Evolutionary conservation across 1,140 invertebrate species (phyloP).

Genomic region (Eurosta solidaginis): DNA sequence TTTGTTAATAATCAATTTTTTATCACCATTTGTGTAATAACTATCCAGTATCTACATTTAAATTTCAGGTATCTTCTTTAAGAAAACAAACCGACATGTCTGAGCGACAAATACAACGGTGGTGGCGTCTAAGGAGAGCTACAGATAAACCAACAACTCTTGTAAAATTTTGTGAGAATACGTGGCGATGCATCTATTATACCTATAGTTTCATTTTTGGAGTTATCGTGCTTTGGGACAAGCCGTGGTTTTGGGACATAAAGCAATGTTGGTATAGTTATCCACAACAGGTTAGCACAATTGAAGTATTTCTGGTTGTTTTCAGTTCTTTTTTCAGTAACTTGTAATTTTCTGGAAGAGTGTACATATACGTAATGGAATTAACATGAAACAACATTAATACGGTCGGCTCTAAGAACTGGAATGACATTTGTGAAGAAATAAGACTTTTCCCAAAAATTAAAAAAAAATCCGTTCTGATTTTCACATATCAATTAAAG

Average conservation of each 20-base stretch:
- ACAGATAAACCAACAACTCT: slow-evolving; percentile 87
- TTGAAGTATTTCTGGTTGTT: no score
- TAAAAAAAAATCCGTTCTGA: no score
- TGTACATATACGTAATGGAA: no score
- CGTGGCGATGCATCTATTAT: slow-evolving; percentile 91
- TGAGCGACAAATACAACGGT: slow-evolving; percentile 88
- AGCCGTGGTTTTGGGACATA: slow-evolving; percentile 93
- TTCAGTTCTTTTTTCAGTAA: no score
- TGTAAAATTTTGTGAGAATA: slow-evolving; percentile 90
- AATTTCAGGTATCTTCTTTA: slow-evolving; percentile 70
- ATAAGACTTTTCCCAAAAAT: no score
- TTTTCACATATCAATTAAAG: no score
- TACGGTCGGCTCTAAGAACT: no score
- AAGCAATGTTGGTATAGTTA: slow-evolving; percentile 87
- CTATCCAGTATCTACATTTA: background rate
- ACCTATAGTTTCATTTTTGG: slow-evolving; percentile 83
- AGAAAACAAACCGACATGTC: slow-evolving; percentile 86
- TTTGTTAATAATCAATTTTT: no score
- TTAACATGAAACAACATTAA: no score
- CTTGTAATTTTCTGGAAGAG: no score
- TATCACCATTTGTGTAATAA: background rate
- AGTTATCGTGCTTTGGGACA: slow-evolving; percentile 84
- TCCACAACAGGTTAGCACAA: slow-evolving; percentile 65
- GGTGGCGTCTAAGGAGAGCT: slow-evolving; percentile 79
- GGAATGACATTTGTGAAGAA: no score